These are phyloP conservation scores for Tetranychus piercei DNA, from an alignment of 2,888 invertebrate species.

Conservation along the genomic window DNA sequence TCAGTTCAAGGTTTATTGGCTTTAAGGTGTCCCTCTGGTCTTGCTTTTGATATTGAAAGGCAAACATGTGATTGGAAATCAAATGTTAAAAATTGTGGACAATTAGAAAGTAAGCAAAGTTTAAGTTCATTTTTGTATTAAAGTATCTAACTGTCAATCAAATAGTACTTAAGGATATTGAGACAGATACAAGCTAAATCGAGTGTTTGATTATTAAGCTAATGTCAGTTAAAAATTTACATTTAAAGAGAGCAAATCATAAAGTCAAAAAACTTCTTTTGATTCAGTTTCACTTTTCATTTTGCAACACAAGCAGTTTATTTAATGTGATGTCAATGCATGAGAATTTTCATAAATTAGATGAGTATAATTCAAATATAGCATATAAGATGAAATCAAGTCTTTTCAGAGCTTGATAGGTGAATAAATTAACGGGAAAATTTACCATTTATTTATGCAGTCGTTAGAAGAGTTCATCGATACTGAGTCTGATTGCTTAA, in stretches of 20 bases:
- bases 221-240: neutral
- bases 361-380: too few species aligned
- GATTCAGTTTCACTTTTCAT: too few species aligned
- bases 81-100: conserved; percentile 85
- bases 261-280: too few species aligned
- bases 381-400: too few species aligned
- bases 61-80: conserved; percentile 94
- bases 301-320: too few species aligned
- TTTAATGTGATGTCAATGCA: too few species aligned
- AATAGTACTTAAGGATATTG: neutral
- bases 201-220: neutral
- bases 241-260: neutral
- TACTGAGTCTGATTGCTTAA: too few species aligned
- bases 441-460: too few species aligned
- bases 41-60: conserved; percentile 79
- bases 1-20: conserved; percentile 50
- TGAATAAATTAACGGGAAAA: too few species aligned
- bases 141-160: neutral
- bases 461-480: too few species aligned
- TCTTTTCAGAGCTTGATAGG: too few species aligned
- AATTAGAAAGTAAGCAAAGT: conserved; percentile 63
- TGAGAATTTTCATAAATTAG: too few species aligned
- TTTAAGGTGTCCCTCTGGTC: conserved; percentile 69
- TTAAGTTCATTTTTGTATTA: neutral
- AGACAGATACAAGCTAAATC: neutral